phyloP scores from a whole-genome alignment of 2,113 vertebrate species.

The rabbit (Oryctolagus cuniculus) region DNA sequence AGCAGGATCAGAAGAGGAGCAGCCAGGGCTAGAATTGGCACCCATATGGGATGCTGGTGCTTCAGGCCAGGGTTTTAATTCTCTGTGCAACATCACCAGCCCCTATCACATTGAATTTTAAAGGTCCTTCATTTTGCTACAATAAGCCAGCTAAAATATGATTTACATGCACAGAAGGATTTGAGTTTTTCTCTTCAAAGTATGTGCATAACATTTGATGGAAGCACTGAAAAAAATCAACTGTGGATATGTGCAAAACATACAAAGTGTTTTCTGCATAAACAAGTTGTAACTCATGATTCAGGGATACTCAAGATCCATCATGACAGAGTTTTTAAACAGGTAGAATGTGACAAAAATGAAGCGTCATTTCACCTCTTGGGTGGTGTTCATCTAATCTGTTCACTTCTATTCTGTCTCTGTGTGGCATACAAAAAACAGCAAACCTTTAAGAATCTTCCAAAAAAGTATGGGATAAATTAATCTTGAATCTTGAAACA shows the following conservation, averaged over 20 bases:
- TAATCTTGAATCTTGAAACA: background rate
- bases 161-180: background rate
- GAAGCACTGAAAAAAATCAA: constrained; percentile 19
- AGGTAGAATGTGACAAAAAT: constrained; percentile 3
- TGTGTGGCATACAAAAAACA: background rate
- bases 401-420: background rate
- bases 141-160: background rate
- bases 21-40: too few species aligned
- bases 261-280: background rate
- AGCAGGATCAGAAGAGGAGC: too few species aligned
- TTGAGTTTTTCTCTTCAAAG: background rate
- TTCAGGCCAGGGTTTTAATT: too few species aligned
- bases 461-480: background rate
- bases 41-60: too few species aligned
- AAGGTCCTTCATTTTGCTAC: background rate
- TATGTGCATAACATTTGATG: background rate
- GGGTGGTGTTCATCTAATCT: background rate
- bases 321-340: background rate
- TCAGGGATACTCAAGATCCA: background rate
- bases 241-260: background rate
- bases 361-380: background rate
- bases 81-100: too few species aligned
- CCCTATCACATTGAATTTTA: background rate
- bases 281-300: background rate
- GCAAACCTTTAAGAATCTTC: background rate